These are phyloP conservation scores for Corythornis cristatus DNA, from an alignment of 2,113 vertebrate genomes.

Conservation along the genomic window DNA sequence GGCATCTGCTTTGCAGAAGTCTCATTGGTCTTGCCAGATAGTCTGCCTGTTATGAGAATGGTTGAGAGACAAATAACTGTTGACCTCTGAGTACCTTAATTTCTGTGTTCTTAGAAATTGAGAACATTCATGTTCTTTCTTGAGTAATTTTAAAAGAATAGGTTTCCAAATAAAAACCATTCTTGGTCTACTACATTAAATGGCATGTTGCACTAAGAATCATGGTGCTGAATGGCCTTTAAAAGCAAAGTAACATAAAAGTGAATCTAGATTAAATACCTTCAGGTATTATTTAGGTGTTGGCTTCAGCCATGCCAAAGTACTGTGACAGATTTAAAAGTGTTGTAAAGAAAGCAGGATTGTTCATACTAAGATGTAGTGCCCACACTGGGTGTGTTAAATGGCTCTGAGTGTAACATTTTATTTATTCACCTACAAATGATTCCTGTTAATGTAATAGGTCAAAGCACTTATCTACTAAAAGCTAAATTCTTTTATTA, in stretches of 20 bases:
- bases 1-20: neutral
- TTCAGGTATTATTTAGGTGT: neutral
- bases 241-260: neutral
- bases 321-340: neutral
- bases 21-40: neutral
- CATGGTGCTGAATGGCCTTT: neutral
- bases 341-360: fast-evolving
- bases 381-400: neutral
- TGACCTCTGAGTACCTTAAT: neutral
- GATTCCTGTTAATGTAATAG: neutral
- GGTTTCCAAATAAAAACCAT: fast-evolving
- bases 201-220: neutral
- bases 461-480: neutral
- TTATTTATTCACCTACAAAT: neutral
- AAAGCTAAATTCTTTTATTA: neutral
- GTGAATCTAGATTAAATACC: neutral
- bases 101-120: neutral
- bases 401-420: neutral
- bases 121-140: neutral
- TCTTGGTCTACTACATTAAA: neutral
- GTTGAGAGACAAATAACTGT: neutral
- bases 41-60: neutral
- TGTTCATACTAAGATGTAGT: neutral
- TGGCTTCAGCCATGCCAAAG: neutral
- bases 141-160: neutral